A percentile compares a stretch with the other conserved stretches of the same genome.
These are phyloP conservation scores for Eulemur mongoz DNA, from an alignment of 2,797 vertebrate genomes.

Conservation along the genomic window DNA sequence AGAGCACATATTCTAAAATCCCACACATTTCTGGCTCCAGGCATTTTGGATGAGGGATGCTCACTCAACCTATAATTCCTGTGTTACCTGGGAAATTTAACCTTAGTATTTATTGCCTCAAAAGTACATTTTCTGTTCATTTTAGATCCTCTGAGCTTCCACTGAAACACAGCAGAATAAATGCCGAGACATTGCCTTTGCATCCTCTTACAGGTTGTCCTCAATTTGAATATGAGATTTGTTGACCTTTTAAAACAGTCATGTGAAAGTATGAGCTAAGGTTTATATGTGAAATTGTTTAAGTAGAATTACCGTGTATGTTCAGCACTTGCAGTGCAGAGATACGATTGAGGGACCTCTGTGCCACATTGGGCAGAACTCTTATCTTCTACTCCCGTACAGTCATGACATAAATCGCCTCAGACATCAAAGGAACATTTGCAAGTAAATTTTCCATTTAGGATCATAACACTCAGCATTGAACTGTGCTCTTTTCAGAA, in stretches of 20 bases:
- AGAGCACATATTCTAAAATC: neutral
- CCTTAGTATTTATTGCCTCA: slow-evolving; percentile 5
- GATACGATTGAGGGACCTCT: slow-evolving; percentile 31
- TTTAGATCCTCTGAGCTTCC: neutral
- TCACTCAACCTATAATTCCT: neutral
- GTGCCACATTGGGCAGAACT: neutral
- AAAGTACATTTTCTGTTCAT: neutral
- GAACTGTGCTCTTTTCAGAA: slow-evolving; percentile 83
- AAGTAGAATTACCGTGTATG: neutral
- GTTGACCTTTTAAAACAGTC: neutral
- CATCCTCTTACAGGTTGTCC: neutral
- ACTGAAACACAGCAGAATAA: slow-evolving; percentile 28
- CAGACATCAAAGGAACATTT: slow-evolving; percentile 83
- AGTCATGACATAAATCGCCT: slow-evolving; percentile 75
- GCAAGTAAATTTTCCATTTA: slow-evolving; percentile 91
- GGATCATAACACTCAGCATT: slow-evolving; percentile 82
- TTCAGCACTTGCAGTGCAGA: slow-evolving; percentile 6
- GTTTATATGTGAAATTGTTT: neutral
- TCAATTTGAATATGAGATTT: neutral
- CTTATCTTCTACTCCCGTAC: slow-evolving; percentile 54
- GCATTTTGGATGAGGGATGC: neutral
- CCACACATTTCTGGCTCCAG: neutral
- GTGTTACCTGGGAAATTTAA: neutral
- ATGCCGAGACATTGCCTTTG: neutral
- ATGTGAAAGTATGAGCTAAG: neutral